Evolutionary conservation across 1,140 invertebrate species (phyloP).

Genomic region (Drosophila arawakana): DNA sequence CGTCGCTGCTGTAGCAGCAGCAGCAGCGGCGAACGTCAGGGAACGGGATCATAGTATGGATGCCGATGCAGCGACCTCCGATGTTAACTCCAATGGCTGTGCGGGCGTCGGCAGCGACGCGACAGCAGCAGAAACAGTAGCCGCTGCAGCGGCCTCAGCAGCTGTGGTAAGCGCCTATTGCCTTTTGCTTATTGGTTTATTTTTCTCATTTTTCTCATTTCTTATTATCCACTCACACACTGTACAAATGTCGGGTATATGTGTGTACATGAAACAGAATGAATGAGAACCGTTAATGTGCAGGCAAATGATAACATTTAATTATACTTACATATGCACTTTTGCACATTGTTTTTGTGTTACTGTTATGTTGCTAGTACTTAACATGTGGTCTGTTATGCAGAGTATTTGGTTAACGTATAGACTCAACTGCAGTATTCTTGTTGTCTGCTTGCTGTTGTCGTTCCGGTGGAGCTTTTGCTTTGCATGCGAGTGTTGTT

Average conservation of each 20-base stretch:
- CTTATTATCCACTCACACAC: conserved; percentile 19
- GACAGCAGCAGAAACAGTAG: conserved; percentile 18
- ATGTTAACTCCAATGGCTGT: conserved; percentile 43
- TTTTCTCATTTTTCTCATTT: conserved; percentile 44
- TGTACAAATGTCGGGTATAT: conserved; percentile 2
- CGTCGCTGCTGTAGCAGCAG: conserved; percentile 67
- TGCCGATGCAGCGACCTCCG: conserved; percentile 31
- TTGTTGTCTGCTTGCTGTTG: conserved; percentile 49
- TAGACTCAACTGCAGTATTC: conserved; percentile 28
- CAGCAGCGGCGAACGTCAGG: conserved; percentile 57
- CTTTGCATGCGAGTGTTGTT: conserved; percentile 22
- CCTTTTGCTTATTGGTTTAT: conserved; percentile 35
- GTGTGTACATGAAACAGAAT: neutral
- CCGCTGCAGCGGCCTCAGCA: conserved; percentile 48
- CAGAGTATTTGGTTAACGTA: conserved; percentile 32
- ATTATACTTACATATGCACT: neutral
- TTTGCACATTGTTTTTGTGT: neutral
- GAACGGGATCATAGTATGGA: conserved; percentile 54
- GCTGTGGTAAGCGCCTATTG: conserved; percentile 69
- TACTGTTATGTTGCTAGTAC: neutral
- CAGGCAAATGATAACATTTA: neutral
- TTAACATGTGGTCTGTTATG: neutral
- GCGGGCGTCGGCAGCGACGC: conserved; percentile 37
- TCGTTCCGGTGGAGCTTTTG: conserved; percentile 33
- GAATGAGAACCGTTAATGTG: neutral